Conservation (phyloP, 2,113 vertebrate genomes). For the Crypturellus undulatus region DNA sequence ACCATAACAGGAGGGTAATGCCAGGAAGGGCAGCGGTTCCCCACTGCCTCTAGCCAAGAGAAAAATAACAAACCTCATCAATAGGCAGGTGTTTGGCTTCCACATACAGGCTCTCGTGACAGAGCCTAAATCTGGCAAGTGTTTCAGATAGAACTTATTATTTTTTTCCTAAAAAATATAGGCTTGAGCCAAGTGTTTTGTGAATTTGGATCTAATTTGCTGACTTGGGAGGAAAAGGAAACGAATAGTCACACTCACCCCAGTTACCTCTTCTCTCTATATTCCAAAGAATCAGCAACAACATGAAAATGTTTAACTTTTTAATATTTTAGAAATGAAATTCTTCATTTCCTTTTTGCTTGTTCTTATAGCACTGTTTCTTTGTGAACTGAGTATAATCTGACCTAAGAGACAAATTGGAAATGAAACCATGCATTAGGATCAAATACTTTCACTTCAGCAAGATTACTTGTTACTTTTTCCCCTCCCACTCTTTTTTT, state of each 20-base stretch:
- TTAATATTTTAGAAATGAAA: conserved; percentile 8
- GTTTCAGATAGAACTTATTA: neutral
- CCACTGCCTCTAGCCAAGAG: neutral
- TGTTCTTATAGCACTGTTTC: conserved; percentile 10
- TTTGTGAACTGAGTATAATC: neutral
- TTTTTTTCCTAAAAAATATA: neutral
- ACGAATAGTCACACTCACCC: fast-evolving
- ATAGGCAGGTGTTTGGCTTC: neutral
- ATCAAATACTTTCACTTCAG: conserved; percentile 24
- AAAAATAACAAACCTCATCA: neutral
- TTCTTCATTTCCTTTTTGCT: neutral
- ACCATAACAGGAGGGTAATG: neutral
- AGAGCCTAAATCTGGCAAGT: neutral
- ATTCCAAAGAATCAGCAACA: neutral
- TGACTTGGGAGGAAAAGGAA: neutral
- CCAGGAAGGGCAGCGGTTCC: neutral
- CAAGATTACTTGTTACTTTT: conserved; percentile 25
- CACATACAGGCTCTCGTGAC: neutral
- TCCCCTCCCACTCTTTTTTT: neutral
- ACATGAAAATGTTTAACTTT: neutral
- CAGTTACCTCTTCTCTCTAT: neutral
- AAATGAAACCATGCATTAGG: neutral
- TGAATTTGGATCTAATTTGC: neutral
- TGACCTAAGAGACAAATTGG: conserved; percentile 26
- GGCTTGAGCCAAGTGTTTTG: neutral